Conservation (phyloP, 2,113 vertebrate species). For the Psettodes erumei region DNA sequence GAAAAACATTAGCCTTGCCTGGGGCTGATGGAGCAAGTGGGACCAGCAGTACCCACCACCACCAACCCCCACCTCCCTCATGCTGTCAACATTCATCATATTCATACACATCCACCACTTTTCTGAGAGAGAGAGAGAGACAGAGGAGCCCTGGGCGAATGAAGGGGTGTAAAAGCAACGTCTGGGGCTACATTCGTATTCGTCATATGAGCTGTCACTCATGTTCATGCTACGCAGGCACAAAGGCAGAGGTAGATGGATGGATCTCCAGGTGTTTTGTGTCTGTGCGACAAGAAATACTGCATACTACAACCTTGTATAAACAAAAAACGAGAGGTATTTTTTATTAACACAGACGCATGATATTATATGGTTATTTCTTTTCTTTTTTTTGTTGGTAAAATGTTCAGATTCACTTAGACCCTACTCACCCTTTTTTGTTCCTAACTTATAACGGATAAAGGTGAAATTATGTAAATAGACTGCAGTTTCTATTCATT, state of each 20-base stretch:
- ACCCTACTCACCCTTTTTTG: constrained; percentile 1
- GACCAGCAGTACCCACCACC: constrained; percentile 6
- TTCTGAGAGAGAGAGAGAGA: constrained; percentile 19
- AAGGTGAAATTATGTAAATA: constrained; percentile 31
- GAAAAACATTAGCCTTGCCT: constrained; percentile 47
- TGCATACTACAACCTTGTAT: background rate
- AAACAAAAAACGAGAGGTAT: background rate
- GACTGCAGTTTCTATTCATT: constrained; percentile 14
- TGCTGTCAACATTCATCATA: constrained; percentile 60
- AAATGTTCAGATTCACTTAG: background rate
- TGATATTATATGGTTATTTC: background rate
- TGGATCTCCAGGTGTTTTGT: background rate
- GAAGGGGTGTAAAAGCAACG: constrained; percentile 14
- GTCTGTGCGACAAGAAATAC: background rate
- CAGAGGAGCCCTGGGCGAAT: background rate
- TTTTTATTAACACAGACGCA: background rate
- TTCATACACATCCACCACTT: constrained; percentile 36
- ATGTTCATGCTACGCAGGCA: constrained; percentile 4
- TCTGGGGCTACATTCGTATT: constrained; percentile 1
- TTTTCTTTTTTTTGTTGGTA: background rate
- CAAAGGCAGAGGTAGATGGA: background rate
- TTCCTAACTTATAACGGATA: background rate
- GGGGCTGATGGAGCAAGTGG: constrained; percentile 34
- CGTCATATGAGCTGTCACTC: constrained; percentile 4
- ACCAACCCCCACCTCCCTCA: background rate